These are phyloP conservation scores for Xylota segnis DNA, from an alignment of 2,888 invertebrate genomes.

Conservation along the genomic window DNA sequence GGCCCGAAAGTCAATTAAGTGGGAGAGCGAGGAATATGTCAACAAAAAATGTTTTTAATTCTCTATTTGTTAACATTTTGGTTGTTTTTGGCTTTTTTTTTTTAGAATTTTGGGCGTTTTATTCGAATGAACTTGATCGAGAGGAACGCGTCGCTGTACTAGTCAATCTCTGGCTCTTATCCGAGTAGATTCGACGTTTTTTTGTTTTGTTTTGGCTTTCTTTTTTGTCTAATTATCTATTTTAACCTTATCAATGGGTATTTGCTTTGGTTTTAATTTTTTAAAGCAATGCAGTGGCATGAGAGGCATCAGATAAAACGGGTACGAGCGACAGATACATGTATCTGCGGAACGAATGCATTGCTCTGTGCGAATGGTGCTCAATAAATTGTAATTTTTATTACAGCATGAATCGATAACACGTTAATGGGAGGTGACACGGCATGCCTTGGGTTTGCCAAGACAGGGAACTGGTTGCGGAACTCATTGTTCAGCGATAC, in stretches of 20 bases:
- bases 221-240: conserved; percentile 21
- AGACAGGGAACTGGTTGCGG: too few species aligned
- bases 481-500: too few species aligned
- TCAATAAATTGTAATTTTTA: too few species aligned
- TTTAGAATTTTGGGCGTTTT: conserved; percentile 48
- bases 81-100: not conserved
- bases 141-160: not conserved
- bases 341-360: not conserved
- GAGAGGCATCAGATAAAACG: not conserved
- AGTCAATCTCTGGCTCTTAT: conserved; percentile 1
- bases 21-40: conserved; percentile 46
- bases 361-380: not conserved
- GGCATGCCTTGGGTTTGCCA: too few species aligned
- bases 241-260: conserved; percentile 2
- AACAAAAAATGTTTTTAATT: conserved; percentile 50
- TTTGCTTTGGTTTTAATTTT: not conserved
- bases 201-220: conserved; percentile 8
- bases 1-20: conserved; percentile 48
- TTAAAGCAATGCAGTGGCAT: not conserved
- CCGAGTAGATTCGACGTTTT: not conserved
- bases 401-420: too few species aligned
- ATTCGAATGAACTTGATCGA: conserved; percentile 32
- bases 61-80: not conserved
- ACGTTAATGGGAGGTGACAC: too few species aligned
- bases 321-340: not conserved